These are phyloP conservation scores for Stramonita haemastoma DNA, from an alignment of 2,888 invertebrate genomes.

Conservation along the genomic window DNA sequence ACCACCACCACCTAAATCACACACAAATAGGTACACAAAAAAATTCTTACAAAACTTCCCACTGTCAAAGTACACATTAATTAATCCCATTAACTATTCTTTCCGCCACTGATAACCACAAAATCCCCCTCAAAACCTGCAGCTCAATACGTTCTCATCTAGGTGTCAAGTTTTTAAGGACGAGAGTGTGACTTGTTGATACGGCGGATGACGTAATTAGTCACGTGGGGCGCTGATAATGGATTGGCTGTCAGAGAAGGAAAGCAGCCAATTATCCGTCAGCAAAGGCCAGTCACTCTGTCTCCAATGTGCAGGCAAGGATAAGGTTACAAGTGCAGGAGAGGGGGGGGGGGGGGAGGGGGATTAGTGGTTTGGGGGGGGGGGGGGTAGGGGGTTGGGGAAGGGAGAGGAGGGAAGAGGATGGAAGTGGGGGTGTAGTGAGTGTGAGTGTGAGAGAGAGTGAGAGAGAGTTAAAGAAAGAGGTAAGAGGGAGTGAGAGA, in stretches of 20 bases:
- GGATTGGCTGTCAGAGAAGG: constrained; percentile 5
- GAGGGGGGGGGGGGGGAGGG: not conserved
- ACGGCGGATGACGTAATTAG: not conserved
- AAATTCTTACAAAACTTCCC: no score
- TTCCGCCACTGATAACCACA: no score
- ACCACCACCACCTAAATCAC: no score
- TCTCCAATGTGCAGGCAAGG: not conserved
- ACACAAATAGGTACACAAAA: no score
- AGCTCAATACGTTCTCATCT: no score
- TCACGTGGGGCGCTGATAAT: constrained; percentile 3
- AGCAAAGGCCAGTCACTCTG: not conserved
- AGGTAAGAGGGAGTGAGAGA: no score
- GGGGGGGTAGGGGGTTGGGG: not conserved
- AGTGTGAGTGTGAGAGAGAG: no score
- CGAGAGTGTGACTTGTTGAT: not conserved
- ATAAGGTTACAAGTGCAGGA: not conserved
- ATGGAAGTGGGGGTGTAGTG: not conserved
- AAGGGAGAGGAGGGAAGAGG: not conserved
- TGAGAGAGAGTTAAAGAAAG: no score
- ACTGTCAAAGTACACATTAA: no score
- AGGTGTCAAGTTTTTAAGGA: not conserved
- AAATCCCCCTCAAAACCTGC: not conserved
- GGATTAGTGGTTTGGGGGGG: not conserved
- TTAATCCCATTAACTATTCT: no score
- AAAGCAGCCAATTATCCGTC: not conserved